These are phyloP conservation scores for Drosophila pseudotakahashii DNA, from an alignment of 2,888 invertebrate genomes.

Conservation along the genomic window DNA sequence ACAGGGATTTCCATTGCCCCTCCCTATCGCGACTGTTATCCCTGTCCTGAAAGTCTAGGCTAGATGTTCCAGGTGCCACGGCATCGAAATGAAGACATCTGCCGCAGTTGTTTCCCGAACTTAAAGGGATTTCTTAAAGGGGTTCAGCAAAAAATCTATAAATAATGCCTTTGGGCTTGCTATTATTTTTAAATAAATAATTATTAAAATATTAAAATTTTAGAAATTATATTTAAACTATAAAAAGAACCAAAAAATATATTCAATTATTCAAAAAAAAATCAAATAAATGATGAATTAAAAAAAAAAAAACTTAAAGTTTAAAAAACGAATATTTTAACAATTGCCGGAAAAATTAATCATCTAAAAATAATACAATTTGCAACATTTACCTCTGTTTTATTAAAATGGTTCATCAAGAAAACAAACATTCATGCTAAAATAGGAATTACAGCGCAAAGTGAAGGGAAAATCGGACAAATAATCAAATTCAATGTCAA, in stretches of 20 bases:
- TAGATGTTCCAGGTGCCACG: slow-evolving; percentile 20
- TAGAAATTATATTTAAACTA: background rate
- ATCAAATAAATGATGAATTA: too few relatives aligned
- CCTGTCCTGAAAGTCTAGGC: slow-evolving; percentile 7
- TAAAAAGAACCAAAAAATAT: too few relatives aligned
- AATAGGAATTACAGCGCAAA: background rate
- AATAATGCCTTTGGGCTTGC: background rate
- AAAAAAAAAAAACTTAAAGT: too few relatives aligned
- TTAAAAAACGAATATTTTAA: background rate
- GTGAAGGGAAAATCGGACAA: background rate
- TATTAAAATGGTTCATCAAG: too few relatives aligned
- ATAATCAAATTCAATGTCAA: background rate
- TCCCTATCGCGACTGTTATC: too few relatives aligned
- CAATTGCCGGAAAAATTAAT: too few relatives aligned
- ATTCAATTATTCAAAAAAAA: too few relatives aligned
- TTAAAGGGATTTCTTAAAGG: background rate
- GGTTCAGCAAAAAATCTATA: background rate
- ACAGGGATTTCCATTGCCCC: background rate
- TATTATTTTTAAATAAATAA: too few relatives aligned
- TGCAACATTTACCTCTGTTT: too few relatives aligned
- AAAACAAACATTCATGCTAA: too few relatives aligned
- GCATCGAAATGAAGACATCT: slow-evolving; percentile 10
- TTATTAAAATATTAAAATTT: too few relatives aligned
- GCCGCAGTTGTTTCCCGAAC: slow-evolving; percentile 1
- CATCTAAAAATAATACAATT: too few relatives aligned